These are phyloP conservation scores for Biston stratarius DNA, from an alignment of 2,888 invertebrate genomes.

Conservation along the genomic window DNA sequence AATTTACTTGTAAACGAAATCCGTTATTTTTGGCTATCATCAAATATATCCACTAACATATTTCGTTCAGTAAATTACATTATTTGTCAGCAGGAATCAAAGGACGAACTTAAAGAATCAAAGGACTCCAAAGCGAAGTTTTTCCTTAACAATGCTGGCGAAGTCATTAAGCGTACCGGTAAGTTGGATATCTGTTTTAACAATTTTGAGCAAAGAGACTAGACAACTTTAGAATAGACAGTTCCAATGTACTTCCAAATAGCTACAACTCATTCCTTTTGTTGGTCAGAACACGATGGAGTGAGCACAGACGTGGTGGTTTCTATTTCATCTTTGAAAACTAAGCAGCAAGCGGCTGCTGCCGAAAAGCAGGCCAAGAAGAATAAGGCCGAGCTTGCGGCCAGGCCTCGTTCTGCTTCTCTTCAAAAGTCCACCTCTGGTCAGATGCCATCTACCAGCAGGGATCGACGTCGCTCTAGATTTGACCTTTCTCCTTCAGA, in stretches of 20 bases:
- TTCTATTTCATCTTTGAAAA: conserved; percentile 79
- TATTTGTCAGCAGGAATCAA: conserved; percentile 68
- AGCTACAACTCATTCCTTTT: background rate
- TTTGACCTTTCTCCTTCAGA: conserved; percentile 78
- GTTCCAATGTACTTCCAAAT: background rate
- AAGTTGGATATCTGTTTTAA: conserved; percentile 35
- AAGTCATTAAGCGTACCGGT: conserved; percentile 82
- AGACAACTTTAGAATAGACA: no score
- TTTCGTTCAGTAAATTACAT: no score
- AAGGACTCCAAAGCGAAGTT: conserved; percentile 81
- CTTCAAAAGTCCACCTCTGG: conserved; percentile 79
- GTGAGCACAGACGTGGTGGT: conserved; percentile 74
- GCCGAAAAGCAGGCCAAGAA: conserved; percentile 82
- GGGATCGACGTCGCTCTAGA: conserved; percentile 76
- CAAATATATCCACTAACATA: no score
- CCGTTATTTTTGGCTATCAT: no score
- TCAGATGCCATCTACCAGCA: conserved; percentile 65
- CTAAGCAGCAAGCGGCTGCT: conserved; percentile 78
- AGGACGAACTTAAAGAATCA: conserved; percentile 50
- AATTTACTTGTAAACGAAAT: no score
- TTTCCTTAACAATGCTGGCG: conserved; percentile 83
- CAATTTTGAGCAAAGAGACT: no score
- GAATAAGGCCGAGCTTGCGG: conserved; percentile 73
- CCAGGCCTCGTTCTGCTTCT: conserved; percentile 75
- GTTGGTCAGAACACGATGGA: conserved; percentile 70